Evolutionary conservation across 2,888 invertebrate genomes (phyloP), one percentile per base, ranked within the genome.

Genomic region (Cephus sareptanus): DNA sequence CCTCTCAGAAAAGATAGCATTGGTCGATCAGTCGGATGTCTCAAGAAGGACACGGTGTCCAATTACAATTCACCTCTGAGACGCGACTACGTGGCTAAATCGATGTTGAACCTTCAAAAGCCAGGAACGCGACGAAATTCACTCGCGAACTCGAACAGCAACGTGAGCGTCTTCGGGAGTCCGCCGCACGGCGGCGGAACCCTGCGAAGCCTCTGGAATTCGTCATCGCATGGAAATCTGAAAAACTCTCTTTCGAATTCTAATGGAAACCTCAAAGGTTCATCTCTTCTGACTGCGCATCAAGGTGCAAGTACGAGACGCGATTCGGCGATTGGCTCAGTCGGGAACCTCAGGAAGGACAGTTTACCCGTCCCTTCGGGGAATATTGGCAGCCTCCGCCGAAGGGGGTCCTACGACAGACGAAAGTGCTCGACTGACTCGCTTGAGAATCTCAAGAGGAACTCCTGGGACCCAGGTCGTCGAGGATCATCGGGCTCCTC

Each of bases 351-450:
- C 74, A 84, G 85, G 69, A 89, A 87, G 75, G 91, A 91, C 40
- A 87, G 86, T 11, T 79, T 86, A 80, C 74, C 74, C 73, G 69
- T 80, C 77, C 79, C 76, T 74, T 78, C 81, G 33, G 83, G 84
- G 33, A 77, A 84, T 74, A 77, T 76, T 75, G 81, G 80, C 34
- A 79, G 75, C 79, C 80, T 78, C 71, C 78, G 78, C 56, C 92
- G 94, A 84, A 93, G 94, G 86, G 91, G 93, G 74, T 93, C 92
- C 75, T 91, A 92, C 71, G 91, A 90, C 74, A 89, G 90, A 79
- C 85, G 93, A 79, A 92, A 93, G 80, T 93, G 93, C 77, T 96
- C 96, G 0, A 94, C 95, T 69, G 96, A 96, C 90, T 96, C 96
- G 1, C 89, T 96, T 90, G 96, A 96, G 87, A 93, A 93, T 80